A percentile compares a stretch with the other conserved stretches of the same genome.
Evolutionary conservation across 1,140 invertebrate genomes (phyloP).

Genomic region (Diplogasteroides magnus): DNA sequence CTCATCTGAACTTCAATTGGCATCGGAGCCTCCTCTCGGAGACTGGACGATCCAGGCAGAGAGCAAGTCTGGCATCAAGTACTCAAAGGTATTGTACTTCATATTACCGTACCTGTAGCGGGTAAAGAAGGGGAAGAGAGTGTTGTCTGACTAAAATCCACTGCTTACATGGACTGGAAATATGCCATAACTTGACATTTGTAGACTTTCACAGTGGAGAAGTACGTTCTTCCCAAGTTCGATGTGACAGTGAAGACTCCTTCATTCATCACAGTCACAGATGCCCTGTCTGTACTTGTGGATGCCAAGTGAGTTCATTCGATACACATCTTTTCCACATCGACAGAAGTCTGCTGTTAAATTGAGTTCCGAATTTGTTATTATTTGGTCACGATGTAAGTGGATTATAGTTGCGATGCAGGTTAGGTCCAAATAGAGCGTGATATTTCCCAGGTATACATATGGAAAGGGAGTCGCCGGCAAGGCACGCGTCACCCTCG

Average conservation of each 20-base stretch:
- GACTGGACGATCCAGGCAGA: constrained; percentile 47
- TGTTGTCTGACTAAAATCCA: no score
- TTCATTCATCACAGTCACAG: constrained; percentile 62
- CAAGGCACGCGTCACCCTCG: constrained; percentile 47
- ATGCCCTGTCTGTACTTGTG: constrained; percentile 62
- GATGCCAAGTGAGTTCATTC: constrained; percentile 62
- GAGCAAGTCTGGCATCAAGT: constrained; percentile 46
- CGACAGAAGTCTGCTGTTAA: no score
- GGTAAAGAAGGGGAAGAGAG: not conserved
- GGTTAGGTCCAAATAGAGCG: no score
- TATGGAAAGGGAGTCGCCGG: constrained; percentile 71
- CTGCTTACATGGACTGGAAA: no score
- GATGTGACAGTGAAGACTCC: constrained; percentile 65
- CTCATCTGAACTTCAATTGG: constrained; percentile 39
- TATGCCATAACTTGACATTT: not conserved
- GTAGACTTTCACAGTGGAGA: not conserved
- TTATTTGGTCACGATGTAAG: no score
- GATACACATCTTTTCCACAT: no score
- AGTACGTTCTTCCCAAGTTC: constrained; percentile 64
- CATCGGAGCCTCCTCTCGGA: constrained; percentile 51
- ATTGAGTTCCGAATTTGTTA: no score
- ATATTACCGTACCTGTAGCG: no score
- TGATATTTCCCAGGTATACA: constrained; percentile 64
- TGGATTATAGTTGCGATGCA: no score
- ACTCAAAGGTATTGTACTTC: constrained; percentile 3